Evolutionary conservation across 2,888 invertebrate species (phyloP), one percentile per base, ranked within the genome.

Genomic region (Cephonodes hylas): DNA sequence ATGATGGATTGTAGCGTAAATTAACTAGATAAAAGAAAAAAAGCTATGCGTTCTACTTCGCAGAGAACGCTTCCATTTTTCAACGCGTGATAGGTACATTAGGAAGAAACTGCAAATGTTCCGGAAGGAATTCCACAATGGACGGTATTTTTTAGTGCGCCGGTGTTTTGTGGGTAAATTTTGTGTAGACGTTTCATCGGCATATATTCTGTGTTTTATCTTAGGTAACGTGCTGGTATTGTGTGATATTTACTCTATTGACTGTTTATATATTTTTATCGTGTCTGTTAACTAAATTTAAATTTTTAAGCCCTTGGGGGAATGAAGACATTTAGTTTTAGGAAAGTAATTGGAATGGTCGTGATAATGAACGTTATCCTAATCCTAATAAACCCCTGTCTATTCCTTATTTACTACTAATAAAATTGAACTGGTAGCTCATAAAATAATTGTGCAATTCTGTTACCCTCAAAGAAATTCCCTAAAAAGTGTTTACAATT

Each of bases 71-170:
- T 74, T 76, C 68, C 82, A 84, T 83, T 83, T 85, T 80, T 82
- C 84, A 83, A 77, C 70, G 69, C 80, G 75, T 81, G 82, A 81
- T 83, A 78, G 81, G 75, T 80, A 85, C 81, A 83, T 85, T 84
- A 82, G 73, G 76, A 75, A 74, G 79, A 76, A 80, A 81, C 80
- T 83, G 81, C 80, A 81, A 84, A 85, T 83, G 84, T 82, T 80
- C 72, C 77, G 81, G 80, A 80, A 82, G 69, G 66, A 76, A 74
- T 72, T 70, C 68, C 70, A 79, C 76, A 81, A 79, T 77, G 72
- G 73, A 68, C 76, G 66, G 58, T 68, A 69, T 72, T 72, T 74
- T 75, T 74, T 64, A 68, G 65, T 67, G 68, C 64, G 60, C 58
- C 64, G 61, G 66, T 69, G 70, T 65, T 68, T 65, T 38, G n/a